Conservation (phyloP, 2,113 vertebrate genomes). For the Phaetusa simplex region DNA sequence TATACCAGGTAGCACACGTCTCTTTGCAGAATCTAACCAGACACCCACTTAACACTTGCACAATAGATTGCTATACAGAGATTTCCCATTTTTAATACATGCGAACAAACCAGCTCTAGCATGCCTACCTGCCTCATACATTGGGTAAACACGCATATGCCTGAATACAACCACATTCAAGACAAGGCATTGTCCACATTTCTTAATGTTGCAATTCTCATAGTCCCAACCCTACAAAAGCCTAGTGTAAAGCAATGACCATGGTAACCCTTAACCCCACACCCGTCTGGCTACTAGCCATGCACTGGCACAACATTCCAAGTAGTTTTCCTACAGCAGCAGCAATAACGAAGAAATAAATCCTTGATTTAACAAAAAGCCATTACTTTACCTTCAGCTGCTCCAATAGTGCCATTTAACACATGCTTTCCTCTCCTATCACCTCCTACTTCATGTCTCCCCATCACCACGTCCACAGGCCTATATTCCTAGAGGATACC, state of each 20-base stretch:
- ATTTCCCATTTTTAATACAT: not conserved
- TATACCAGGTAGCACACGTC: not conserved
- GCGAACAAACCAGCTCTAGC: not conserved
- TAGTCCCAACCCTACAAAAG: not conserved
- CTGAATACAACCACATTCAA: not conserved
- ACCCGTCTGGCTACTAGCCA: not conserved
- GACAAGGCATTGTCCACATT: not conserved
- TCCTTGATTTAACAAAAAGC: not conserved
- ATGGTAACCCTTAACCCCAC: not conserved
- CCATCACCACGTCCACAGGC: not conserved
- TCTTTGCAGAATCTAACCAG: not conserved
- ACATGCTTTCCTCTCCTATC: not conserved
- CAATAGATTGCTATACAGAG: not conserved
- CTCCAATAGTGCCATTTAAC: not conserved
- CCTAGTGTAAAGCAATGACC: not conserved
- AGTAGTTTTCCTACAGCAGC: not conserved
- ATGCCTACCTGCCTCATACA: not conserved
- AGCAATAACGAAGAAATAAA: not conserved
- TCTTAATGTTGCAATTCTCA: not conserved
- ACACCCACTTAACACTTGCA: not conserved
- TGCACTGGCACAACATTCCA: not conserved
- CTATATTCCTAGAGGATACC: not conserved
- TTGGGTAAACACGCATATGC: rapidly evolving
- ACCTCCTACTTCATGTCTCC: not conserved
- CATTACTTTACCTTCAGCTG: not conserved